Conservation (phyloP, 1,140 invertebrate genomes). For the Sipha flava region DNA sequence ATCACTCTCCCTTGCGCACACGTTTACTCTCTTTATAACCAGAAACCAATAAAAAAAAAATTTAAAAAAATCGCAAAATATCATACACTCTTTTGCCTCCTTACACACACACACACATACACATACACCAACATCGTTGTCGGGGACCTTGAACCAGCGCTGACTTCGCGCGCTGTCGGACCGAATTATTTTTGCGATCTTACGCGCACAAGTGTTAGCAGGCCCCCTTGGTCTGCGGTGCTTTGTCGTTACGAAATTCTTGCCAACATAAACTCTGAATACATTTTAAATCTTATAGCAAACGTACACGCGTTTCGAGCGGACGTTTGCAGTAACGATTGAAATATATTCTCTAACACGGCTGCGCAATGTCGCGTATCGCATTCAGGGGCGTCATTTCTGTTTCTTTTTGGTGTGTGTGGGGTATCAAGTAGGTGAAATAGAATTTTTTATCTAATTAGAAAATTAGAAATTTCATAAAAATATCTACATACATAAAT, state of each 20-base stretch:
- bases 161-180: conserved; percentile 14
- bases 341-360: too few species aligned
- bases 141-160: conserved; percentile 1
- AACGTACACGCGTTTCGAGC: too few species aligned
- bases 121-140: neutral
- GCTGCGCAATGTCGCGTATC: too few species aligned
- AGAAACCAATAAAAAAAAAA: conserved; percentile 14
- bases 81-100: neutral
- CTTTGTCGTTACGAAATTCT: conserved; percentile 7
- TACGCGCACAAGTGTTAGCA: neutral
- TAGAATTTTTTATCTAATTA: too few species aligned
- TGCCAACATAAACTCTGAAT: neutral
- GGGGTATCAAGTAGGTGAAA: too few species aligned
- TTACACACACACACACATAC: neutral
- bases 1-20: neutral
- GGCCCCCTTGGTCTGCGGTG: neutral
- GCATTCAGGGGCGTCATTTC: too few species aligned
- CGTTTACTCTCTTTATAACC: neutral
- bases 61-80: conserved; percentile 9
- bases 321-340: too few species aligned
- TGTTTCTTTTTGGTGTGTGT: too few species aligned
- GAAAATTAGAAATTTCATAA: too few species aligned
- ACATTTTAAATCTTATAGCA: too few species aligned
- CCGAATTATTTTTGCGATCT: conserved; percentile 29
- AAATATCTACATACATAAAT: too few species aligned